Evolutionary conservation across 2,113 vertebrate species (phyloP).

Genomic region (Argyrosomus japonicus): DNA sequence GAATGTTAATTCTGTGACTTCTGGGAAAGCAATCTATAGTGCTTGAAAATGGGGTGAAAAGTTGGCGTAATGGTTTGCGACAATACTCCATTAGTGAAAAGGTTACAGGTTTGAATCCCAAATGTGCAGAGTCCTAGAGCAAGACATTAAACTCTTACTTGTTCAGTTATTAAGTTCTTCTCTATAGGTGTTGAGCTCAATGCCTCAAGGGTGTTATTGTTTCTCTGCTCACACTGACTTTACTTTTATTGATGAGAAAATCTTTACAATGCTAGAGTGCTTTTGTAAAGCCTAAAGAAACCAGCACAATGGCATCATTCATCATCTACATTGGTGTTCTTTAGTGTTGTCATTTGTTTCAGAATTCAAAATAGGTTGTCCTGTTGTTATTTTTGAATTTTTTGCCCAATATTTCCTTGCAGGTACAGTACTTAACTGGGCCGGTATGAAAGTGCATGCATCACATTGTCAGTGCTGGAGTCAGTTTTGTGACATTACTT

Average conservation of each 20-base stretch:
- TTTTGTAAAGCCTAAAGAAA: not conserved
- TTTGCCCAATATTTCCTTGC: conserved; percentile 17
- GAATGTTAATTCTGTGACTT: conserved; percentile 44
- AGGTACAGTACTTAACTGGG: conserved; percentile 14
- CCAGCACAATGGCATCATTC: not conserved
- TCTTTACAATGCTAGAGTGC: conserved; percentile 11
- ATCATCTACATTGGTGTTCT: conserved; percentile 20
- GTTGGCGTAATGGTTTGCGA: not conserved
- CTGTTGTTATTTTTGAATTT: not conserved
- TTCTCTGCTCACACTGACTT: conserved; percentile 19
- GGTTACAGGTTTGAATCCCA: conserved; percentile 4
- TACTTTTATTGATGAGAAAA: conserved; percentile 36
- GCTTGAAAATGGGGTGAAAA: not conserved
- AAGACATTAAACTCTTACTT: conserved; percentile 13
- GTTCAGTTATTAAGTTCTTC: not conserved
- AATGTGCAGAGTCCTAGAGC: not conserved
- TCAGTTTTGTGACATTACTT: not conserved
- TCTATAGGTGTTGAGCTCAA: not conserved
- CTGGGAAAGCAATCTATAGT: conserved; percentile 28
- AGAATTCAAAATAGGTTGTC: conserved; percentile 28
- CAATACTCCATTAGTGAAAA: not conserved
- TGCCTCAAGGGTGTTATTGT: conserved; percentile 31
- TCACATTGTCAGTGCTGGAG: conserved; percentile 1
- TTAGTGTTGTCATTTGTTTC: conserved; percentile 3
- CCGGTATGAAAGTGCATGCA: not conserved